Base-by-base conservation (phyloP, 2,888 invertebrate genomes). In the Eulithis testata region DNA sequence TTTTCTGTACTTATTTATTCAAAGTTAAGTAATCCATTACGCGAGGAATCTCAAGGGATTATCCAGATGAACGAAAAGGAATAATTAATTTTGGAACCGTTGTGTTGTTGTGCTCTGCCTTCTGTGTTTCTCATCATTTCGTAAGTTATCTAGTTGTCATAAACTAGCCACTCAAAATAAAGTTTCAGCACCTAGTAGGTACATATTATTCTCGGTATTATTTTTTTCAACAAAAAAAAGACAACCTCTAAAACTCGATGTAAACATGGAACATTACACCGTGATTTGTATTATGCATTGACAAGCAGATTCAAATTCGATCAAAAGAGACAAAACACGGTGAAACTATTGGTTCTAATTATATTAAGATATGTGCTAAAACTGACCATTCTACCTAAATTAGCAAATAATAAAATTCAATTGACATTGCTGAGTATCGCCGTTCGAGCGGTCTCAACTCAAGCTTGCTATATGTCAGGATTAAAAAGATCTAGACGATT, bases 401-500 rank as follows among this genome's bases (percentile, higher is more conserved):
- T 21, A 21, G 21, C 37, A 3, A 11, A 54, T 4, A 44, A 43
- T 57, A 36, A 49, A 36, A n/a, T 53, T 53, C n/a, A 21, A 40
- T 49, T 55, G 12, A 45, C 45, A 36, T 47, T 14, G n/a, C 21
- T 47, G 45, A 47, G 52, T 52, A 27, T 44, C 31, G 6, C 44
- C 8, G 14, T 7, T 45, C 11, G 21, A 27, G 45, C 7, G 57
- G 51, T 37, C 5, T 37, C 21, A 21, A 5, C 45, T 12, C 21
- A 12, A 53, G 53, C 12, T 60, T 54, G 45, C 53, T 44, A 59
- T 76, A 76, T 71, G 77, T 77, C 65, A 69, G 70, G 74, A 79
- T 78, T 72, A 64, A 21, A 60, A 50, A 68, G 70, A 73, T 73
- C 68, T 55, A 47, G 53, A 69, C 75, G 65, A 70, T 74, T 70